A percentile compares a stretch with the other conserved stretches of the same genome.
Conservation (phyloP, 2,888 invertebrate genomes). For the Spodoptera exigua region DNA sequence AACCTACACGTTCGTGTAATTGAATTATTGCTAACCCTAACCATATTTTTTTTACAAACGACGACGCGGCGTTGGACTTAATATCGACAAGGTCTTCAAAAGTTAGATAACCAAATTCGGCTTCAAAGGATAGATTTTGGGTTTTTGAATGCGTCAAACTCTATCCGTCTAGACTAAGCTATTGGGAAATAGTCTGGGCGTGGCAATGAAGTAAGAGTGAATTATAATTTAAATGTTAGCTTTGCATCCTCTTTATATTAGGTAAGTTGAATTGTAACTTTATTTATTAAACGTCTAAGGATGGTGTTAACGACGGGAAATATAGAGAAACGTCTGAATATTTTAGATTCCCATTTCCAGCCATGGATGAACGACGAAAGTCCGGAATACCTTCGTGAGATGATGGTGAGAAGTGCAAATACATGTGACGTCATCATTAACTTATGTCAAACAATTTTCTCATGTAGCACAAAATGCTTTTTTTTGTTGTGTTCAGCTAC, state of each 20-base stretch:
- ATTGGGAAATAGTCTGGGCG: constrained; percentile 38
- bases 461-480: too few relatives aligned
- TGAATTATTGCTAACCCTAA: constrained; percentile 23
- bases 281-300: too few relatives aligned
- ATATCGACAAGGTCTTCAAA: constrained; percentile 7
- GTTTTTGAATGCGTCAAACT: constrained; percentile 12
- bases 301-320: too few relatives aligned
- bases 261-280: not conserved
- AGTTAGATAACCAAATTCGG: constrained; percentile 12
- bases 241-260: constrained; percentile 4
- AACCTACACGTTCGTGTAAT: constrained; percentile 13
- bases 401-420: too few relatives aligned
- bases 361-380: too few relatives aligned
- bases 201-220: constrained; percentile 29
- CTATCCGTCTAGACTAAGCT: constrained; percentile 18
- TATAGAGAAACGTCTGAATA: too few relatives aligned
- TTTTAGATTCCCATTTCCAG: too few relatives aligned
- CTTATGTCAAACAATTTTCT: too few relatives aligned
- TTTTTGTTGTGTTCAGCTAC: too few relatives aligned
- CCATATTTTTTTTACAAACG: constrained; percentile 16
- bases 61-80: constrained; percentile 9
- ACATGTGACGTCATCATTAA: too few relatives aligned
- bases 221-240: constrained; percentile 5
- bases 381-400: too few relatives aligned
- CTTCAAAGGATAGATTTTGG: constrained; percentile 29